Evolutionary conservation across 1,140 invertebrate genomes (phyloP).

Genomic region (Diachasma alloeum): DNA sequence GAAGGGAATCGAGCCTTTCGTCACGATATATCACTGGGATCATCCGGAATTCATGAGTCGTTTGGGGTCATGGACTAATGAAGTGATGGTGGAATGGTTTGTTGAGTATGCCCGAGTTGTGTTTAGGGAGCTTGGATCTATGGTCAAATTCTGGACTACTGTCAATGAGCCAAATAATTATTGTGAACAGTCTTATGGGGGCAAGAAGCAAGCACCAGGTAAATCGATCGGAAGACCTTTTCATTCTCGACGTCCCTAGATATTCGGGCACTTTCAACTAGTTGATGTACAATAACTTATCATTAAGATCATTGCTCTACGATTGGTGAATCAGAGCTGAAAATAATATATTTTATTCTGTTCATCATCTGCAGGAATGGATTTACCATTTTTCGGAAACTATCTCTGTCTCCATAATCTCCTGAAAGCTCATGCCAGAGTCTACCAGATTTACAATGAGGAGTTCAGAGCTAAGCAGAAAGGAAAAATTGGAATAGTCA

Average conservation of each 20-base stretch:
- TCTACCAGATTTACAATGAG: slow-evolving; percentile 71
- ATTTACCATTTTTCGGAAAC: slow-evolving; percentile 57
- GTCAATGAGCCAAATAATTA: slow-evolving; percentile 62
- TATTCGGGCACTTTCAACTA: not conserved
- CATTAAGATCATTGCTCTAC: too few relatives aligned
- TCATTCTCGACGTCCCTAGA: too few relatives aligned
- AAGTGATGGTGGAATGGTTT: slow-evolving; percentile 67
- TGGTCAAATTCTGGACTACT: slow-evolving; percentile 61
- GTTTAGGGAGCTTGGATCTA: slow-evolving; percentile 60
- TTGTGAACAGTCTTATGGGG: slow-evolving; percentile 58
- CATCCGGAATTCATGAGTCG: slow-evolving; percentile 65
- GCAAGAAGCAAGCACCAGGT: slow-evolving; percentile 51
- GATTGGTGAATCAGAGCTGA: too few relatives aligned
- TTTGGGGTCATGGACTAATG: slow-evolving; percentile 71
- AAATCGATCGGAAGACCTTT: too few relatives aligned
- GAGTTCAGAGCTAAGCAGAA: slow-evolving; percentile 69
- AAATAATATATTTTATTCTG: slow-evolving; percentile 54
- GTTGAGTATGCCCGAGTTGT: slow-evolving; percentile 64
- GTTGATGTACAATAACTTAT: too few relatives aligned
- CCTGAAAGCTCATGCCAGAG: slow-evolving; percentile 67
- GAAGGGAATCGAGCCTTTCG: slow-evolving; percentile 63
- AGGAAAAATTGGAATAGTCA: slow-evolving; percentile 58
- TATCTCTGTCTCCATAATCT: slow-evolving; percentile 67
- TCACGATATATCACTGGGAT: slow-evolving; percentile 69
- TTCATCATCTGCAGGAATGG: slow-evolving; percentile 48